Percentiles rank a stretch among this genome's conserved stretches.
These are phyloP conservation scores for Tetragonisca angustula DNA, from an alignment of 2,888 invertebrate species.

Conservation along the genomic window DNA sequence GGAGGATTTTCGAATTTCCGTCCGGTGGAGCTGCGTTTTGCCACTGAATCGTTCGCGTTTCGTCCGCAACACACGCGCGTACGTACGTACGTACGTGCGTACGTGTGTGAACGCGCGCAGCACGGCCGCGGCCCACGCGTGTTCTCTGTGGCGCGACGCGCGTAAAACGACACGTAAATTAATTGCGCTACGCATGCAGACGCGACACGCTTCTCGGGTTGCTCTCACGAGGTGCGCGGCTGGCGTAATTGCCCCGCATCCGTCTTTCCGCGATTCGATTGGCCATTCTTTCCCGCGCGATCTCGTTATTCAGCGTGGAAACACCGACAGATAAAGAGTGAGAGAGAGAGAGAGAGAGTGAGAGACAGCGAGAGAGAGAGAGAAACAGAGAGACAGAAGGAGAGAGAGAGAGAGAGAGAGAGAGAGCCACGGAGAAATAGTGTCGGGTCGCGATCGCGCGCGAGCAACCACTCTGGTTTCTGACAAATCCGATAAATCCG, in stretches of 20 bases:
- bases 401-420: too few relatives aligned
- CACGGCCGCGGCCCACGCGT: background rate
- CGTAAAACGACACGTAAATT: slow-evolving; percentile 54
- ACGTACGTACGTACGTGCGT: background rate
- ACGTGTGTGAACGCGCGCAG: background rate
- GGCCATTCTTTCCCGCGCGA: slow-evolving; percentile 21
- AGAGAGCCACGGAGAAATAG: slow-evolving; percentile 15
- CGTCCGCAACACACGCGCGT: background rate
- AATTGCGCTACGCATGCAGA: slow-evolving; percentile 23
- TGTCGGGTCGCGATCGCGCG: slow-evolving; percentile 25
- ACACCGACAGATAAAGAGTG: too few relatives aligned
- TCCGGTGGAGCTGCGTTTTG: too few relatives aligned
- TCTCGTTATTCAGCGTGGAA: slow-evolving; percentile 32
- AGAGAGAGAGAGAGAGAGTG: too few relatives aligned
- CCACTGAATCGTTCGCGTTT: background rate
- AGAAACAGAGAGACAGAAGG: too few relatives aligned
- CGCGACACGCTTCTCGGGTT: slow-evolving; percentile 57
- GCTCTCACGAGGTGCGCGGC: slow-evolving; percentile 24
- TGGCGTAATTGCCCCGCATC: slow-evolving; percentile 13
- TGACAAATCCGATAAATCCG: slow-evolving; percentile 44
- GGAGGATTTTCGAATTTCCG: background rate
- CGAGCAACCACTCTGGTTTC: slow-evolving; percentile 14
- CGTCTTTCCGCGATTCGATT: slow-evolving; percentile 44
- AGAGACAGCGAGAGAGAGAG: too few relatives aligned
- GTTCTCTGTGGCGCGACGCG: background rate